A percentile compares a stretch with the other conserved stretches of the same genome.
phyloP scores from a whole-genome alignment of 2,113 vertebrate species.

The Menidia beryllina region DNA sequence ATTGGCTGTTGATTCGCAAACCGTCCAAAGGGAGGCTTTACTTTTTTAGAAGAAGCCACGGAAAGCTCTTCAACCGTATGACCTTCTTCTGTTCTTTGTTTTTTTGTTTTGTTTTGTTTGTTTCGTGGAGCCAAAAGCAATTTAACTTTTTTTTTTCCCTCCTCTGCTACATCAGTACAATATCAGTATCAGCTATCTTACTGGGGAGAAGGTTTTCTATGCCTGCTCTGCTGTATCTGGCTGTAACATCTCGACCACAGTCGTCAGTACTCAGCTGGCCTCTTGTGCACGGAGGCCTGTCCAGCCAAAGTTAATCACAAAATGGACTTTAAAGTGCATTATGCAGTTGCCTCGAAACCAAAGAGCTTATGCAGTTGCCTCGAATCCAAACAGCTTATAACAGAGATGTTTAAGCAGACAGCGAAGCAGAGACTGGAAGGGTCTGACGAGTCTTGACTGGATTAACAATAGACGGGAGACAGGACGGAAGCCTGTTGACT shows the following conservation, averaged over 20 bases:
- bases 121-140: constrained; percentile 48
- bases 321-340: constrained; percentile 41
- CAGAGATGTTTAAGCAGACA: constrained; percentile 52
- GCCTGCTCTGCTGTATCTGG: constrained; percentile 45
- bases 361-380: constrained; percentile 44
- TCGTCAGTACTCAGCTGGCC: constrained; percentile 20
- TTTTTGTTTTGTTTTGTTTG: too few species aligned
- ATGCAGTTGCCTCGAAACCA: constrained; percentile 55
- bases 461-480: constrained; percentile 35
- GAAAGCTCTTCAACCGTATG: constrained; percentile 60
- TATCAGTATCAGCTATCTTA: constrained; percentile 48
- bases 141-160: constrained; percentile 69
- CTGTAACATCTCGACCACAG: constrained; percentile 46
- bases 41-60: constrained; percentile 54
- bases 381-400: constrained; percentile 47
- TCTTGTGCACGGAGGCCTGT: constrained; percentile 20
- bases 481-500: constrained; percentile 42
- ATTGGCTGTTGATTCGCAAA: constrained; percentile 65
- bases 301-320: constrained; percentile 44
- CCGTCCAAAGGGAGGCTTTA: constrained; percentile 33
- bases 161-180: constrained; percentile 46
- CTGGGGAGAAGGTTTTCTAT: constrained; percentile 21
- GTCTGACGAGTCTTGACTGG: constrained; percentile 32
- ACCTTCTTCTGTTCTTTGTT: constrained; percentile 66
- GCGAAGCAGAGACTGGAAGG: constrained; percentile 17